Conservation (phyloP, 2,888 invertebrate species). For the Aphodius sticticus region DNA sequence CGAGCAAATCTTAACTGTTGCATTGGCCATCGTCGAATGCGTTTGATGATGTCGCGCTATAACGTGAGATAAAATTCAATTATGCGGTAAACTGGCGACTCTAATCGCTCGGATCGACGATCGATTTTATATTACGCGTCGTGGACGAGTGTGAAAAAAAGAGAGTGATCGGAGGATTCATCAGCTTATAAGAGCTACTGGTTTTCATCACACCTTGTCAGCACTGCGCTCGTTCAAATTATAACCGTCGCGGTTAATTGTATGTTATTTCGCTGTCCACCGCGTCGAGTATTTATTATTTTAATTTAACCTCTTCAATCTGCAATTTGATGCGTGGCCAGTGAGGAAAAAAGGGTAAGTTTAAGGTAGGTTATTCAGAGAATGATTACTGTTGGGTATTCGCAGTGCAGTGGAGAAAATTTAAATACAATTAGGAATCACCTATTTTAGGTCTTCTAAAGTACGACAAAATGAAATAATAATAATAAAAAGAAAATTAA, state of each 20-base stretch:
- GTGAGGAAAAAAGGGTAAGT: background rate
- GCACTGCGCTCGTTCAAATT: background rate
- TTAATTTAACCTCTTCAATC: background rate
- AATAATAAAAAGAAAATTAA: too few species aligned
- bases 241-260: background rate
- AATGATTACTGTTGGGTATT: background rate
- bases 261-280: background rate
- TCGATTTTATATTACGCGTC: background rate
- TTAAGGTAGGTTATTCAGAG: background rate
- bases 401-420: background rate
- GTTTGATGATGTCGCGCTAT: background rate
- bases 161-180: background rate
- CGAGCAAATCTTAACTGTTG: background rate
- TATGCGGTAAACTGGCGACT: background rate
- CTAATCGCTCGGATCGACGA: background rate
- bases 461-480: background rate
- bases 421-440: background rate
- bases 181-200: background rate
- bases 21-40: too few species aligned
- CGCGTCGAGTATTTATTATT: background rate
- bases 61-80: background rate
- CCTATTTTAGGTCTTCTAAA: background rate
- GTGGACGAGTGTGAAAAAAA: background rate
- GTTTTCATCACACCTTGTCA: conserved; percentile 4
- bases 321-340: background rate